Base-by-base conservation (phyloP, 92 coral and sea anemone genomes). In the Epizoanthus rinbou region DNA sequence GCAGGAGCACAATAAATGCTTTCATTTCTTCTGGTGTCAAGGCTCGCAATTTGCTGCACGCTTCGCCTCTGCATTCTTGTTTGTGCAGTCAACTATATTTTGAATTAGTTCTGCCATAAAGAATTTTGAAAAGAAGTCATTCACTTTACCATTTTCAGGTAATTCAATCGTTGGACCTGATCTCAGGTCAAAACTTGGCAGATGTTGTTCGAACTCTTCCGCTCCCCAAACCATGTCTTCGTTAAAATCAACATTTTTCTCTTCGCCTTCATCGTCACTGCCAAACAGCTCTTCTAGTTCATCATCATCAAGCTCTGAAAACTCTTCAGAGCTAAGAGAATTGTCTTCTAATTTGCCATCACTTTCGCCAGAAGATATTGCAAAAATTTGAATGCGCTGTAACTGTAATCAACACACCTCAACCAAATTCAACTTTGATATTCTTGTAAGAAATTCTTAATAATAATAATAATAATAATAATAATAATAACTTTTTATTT, bases 51-150 rank as follows among this genome's bases (percentile, higher is more conserved):
- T 64, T 35, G 3, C 8, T 14, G 47, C 87, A 73, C 64, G 70
- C 69, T 82, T 87, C 6, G 66, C 76, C 41, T 82, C 65, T 1
- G 87, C 87, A 75, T 86, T 80, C 57, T 73, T 73, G 70, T 86
- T 86, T 4, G 82, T 86, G 57, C 64, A 86, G 18, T 65, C 59
- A 8, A 81, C 89, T 3, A 86, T 81, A 52, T 57, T 24, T 25
- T 22, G 71, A 45, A 87, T 54, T 23, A 70, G 69, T 78, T 76
- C 78, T 57, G 59, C 71, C 18, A 58, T 70, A 45, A 81, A 81
- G 24, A 73, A 73, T 7, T 19, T 47, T 8, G 64, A 3, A 50
- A 86, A 69, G 50, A 69, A 71, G 64, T 86, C 85, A 79, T 79
- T 19, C 41, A 85, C 89, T 70, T 83, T 86, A 13, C 85, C 85